A percentile compares a stretch with the other conserved stretches of the same genome.
These are phyloP conservation scores for Pogonocherus hispidulus DNA, from an alignment of 2,888 invertebrate species.

Conservation along the genomic window DNA sequence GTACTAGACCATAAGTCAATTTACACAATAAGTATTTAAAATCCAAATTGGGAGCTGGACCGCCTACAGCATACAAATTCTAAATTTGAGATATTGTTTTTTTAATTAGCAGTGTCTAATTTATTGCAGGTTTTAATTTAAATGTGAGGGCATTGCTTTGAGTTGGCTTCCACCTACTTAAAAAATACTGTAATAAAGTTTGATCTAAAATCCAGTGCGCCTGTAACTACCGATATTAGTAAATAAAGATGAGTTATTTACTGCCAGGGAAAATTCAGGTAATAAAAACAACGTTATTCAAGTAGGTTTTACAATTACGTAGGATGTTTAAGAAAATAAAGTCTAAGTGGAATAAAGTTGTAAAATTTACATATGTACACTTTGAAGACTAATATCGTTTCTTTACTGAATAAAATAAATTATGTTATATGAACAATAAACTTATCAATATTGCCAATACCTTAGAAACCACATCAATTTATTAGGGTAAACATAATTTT, in stretches of 20 bases:
- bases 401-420: not conserved
- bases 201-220: too few relatives aligned
- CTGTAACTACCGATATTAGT: not conserved
- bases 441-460: not conserved
- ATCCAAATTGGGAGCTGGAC: not conserved
- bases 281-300: constrained; percentile 32
- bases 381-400: not conserved
- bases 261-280: not conserved
- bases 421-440: not conserved
- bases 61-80: not conserved
- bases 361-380: not conserved
- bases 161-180: not conserved
- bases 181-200: constrained; percentile 5
- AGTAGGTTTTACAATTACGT: constrained; percentile 29
- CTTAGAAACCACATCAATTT: not conserved
- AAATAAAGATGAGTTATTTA: too few relatives aligned
- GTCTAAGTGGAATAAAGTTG: constrained; percentile 19
- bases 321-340: constrained; percentile 26
- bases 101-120: not conserved
- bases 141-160: constrained; percentile 8
- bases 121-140: not conserved
- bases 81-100: not conserved
- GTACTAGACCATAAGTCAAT: too few relatives aligned
- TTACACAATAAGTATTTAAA: not conserved
- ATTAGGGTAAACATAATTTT: not conserved